phyloP scores from a whole-genome alignment of 2,888 invertebrate species.

The Agonopterix arenella region DNA sequence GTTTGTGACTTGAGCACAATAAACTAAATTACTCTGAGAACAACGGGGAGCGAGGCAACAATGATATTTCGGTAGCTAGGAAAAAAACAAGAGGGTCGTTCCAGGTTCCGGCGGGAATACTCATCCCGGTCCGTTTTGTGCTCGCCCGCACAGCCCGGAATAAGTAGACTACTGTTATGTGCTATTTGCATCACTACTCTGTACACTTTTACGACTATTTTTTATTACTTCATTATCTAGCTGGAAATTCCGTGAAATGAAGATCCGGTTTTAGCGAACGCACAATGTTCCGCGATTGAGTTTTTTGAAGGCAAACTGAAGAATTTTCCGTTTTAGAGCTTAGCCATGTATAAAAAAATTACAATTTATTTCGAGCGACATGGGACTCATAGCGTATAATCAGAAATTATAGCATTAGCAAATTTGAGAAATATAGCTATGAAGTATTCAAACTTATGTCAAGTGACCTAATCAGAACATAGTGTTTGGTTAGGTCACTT shows the following conservation, averaged over 20 bases:
- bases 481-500: no score
- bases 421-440: no score
- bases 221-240: neutral
- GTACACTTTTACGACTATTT: conserved; percentile 17
- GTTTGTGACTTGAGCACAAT: conserved; percentile 54
- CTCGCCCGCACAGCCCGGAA: conserved; percentile 15
- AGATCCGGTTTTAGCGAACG: no score
- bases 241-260: no score
- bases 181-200: conserved; percentile 41
- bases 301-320: no score
- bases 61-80: conserved; percentile 61
- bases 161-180: conserved; percentile 35
- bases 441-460: no score
- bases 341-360: no score
- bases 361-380: no score
- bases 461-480: no score
- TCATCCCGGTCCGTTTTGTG: conserved; percentile 40
- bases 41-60: conserved; percentile 48
- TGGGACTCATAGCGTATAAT: no score
- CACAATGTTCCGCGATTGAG: neutral
- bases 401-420: no score
- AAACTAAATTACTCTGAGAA: conserved; percentile 62
- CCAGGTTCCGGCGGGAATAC: conserved; percentile 60
- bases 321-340: no score
- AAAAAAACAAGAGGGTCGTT: conserved; percentile 66